Conservation (phyloP, 1,140 invertebrate genomes). For the Bombus consobrinus region DNA sequence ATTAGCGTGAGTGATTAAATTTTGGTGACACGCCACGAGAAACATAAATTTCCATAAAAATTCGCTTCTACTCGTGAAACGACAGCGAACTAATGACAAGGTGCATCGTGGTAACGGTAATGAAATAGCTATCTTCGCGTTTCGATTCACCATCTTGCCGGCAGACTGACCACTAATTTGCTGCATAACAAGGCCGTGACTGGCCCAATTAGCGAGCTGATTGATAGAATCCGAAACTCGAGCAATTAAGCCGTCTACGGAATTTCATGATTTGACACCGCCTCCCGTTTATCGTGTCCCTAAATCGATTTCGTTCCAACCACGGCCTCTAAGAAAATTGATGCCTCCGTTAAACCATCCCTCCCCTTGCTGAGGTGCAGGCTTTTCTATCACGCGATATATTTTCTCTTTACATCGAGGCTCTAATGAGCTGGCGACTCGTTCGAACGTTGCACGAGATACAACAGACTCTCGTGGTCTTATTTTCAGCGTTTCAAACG, state of each 20-base stretch:
- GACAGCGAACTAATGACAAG: slow-evolving; percentile 23
- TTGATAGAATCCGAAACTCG: slow-evolving; percentile 52
- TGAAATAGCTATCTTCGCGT: slow-evolving; percentile 50
- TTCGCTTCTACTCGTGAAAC: not conserved
- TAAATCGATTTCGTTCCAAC: slow-evolving; percentile 40
- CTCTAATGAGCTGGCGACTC: slow-evolving; percentile 6
- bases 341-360: slow-evolving; percentile 29
- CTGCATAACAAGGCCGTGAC: slow-evolving; percentile 48
- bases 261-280: slow-evolving; percentile 42
- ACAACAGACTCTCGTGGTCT: not conserved
- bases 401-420: not conserved
- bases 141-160: slow-evolving; percentile 37
- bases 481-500: not conserved
- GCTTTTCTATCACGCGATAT: slow-evolving; percentile 45
- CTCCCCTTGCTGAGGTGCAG: not conserved
- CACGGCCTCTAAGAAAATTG: slow-evolving; percentile 33
- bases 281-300: slow-evolving; percentile 24
- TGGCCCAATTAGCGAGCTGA: slow-evolving; percentile 47
- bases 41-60: not conserved
- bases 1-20: not conserved
- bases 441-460: not conserved
- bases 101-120: not conserved
- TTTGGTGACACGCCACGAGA: not conserved
- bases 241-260: slow-evolving; percentile 48
- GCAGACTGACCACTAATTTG: slow-evolving; percentile 50